Conservation (phyloP, 92 coral and sea anemone species). For the Phymanthus crucifer region DNA sequence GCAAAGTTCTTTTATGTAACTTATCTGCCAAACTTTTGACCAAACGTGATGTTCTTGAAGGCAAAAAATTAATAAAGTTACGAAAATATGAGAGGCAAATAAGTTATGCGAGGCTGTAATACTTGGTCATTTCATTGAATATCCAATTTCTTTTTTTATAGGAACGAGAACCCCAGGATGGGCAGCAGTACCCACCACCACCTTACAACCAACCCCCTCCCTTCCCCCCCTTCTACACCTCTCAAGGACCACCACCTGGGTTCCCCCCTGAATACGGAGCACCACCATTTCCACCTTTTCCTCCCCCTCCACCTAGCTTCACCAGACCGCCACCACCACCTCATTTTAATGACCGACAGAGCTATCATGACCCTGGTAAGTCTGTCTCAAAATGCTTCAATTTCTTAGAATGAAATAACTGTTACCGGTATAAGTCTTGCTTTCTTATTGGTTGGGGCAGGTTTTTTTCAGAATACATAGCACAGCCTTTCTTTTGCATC, state of each 20-base stretch:
- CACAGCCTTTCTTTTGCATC: too few species aligned
- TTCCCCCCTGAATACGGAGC: constrained; percentile 52
- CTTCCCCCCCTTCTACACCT: constrained; percentile 47
- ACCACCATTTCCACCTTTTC: constrained; percentile 53
- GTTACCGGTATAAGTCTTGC: too few species aligned
- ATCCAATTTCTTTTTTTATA: neutral
- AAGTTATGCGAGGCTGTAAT: too few species aligned
- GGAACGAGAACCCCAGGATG: constrained; percentile 37
- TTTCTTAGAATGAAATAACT: neutral
- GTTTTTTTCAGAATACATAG: too few species aligned
- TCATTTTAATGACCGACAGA: constrained; percentile 73
- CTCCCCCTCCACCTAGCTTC: constrained; percentile 84
- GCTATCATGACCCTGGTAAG: constrained; percentile 50
- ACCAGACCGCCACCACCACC: constrained; percentile 90
- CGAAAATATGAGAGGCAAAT: too few species aligned
- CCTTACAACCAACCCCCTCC: constrained; percentile 52
- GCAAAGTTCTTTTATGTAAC: too few species aligned
- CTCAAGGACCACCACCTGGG: constrained; percentile 62
- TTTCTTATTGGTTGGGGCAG: too few species aligned
- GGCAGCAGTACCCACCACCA: constrained; percentile 50
- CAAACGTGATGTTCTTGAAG: too few species aligned
- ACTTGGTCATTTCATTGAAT: neutral
- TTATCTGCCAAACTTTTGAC: too few species aligned
- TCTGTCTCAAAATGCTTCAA: neutral
- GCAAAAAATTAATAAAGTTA: too few species aligned